Evolutionary conservation across 92 coral and sea anemone species (phyloP).

Genomic region (Heteractis magnifica): DNA sequence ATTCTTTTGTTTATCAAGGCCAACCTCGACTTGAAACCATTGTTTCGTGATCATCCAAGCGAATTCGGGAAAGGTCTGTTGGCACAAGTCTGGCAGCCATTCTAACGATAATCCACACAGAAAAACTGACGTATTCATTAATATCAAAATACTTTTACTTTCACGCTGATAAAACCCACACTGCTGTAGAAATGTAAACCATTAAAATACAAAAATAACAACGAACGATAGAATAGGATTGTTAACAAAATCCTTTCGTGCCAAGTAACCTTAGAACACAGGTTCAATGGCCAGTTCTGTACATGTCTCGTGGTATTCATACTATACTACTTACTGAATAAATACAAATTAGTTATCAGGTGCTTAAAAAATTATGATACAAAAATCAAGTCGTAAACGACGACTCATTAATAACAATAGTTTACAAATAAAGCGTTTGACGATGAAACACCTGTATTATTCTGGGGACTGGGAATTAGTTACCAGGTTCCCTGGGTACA

Average conservation of each 20-base stretch:
- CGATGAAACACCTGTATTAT: neutral
- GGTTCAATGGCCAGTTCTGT: too few relatives aligned
- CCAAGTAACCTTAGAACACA: too few relatives aligned
- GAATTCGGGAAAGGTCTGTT: too few relatives aligned
- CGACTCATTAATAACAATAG: neutral
- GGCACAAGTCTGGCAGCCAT: too few relatives aligned
- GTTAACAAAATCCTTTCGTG: too few relatives aligned
- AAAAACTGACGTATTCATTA: neutral
- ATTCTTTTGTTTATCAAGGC: conserved; percentile 1
- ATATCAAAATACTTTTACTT: conserved; percentile 4
- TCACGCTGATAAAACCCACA: neutral
- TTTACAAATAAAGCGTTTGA: neutral
- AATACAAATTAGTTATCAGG: neutral
- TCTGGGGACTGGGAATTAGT: conserved; percentile 45
- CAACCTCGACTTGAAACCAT: too few relatives aligned
- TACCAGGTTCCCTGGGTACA: conserved; percentile 69
- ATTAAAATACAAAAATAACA: neutral
- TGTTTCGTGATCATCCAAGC: too few relatives aligned
- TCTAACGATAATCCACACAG: neutral
- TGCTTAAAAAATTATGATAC: neutral
- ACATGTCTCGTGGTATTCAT: neutral
- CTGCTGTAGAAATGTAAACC: neutral
- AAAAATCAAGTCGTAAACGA: neutral
- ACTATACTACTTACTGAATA: neutral
- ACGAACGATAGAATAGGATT: too few relatives aligned